Evolutionary conservation across 2,888 invertebrate species (phyloP), one percentile per base, ranked within the genome.

Genomic region (Cheilosia impressa): DNA sequence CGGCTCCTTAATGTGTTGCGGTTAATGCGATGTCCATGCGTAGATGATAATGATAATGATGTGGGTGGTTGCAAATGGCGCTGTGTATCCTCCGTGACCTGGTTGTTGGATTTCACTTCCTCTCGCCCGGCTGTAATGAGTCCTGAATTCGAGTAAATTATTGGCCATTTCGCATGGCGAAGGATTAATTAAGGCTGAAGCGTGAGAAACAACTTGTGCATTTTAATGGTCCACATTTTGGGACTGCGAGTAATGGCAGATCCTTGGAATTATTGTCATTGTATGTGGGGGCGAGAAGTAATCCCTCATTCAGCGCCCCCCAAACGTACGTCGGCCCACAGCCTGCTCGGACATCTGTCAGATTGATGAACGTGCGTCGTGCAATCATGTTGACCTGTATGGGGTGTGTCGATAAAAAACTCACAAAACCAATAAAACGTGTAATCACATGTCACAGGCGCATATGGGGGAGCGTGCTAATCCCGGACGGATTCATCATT

Each of bases 111-210:
- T 85, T 81, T 80, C 71, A 53, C 68, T 60, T 75, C 71, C 41
- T 65, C 57, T 27, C 31, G 31, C 62, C 15, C n/a, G 15, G 13
- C 50, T 45, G 85, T 85, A 85, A 85, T 85, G 85, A 85, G 72
- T 77, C 75, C 75, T 82, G 78, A 82, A 79, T 87, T 83, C 80
- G 76, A 69, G 87, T 88, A 87, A 88, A 88, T 88, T 88, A 88
- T 88, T 88, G 88, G 87, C 77, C 82, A 87, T 88, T 88, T 88
- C 87, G 79, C 82, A 84, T 87, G 87, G 87, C 66, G 52, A 85
- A 80, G 87, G 87, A 89, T 90, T 90, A 89, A 90, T 90, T 90
- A 89, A 89, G 88, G 87, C 85, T 88, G 81, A 87, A 73, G 80
- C 87, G 87, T 88, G 87, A 87, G 87, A 88, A 88, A 89, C 89